phyloP scores from a whole-genome alignment of 2,888 invertebrate species.

The Drosophila niveifrons region DNA sequence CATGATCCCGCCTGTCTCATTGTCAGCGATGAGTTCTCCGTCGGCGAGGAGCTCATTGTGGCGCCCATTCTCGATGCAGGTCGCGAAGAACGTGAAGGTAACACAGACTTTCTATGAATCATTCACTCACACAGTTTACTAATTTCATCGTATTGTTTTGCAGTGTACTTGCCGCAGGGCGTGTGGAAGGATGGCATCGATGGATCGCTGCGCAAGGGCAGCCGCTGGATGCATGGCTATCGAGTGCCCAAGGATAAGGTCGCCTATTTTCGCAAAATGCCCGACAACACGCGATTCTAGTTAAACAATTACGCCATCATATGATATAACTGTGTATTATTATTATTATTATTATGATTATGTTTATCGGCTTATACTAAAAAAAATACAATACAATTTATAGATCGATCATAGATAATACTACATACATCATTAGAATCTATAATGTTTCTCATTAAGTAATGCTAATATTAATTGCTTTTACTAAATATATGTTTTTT shows the following conservation, averaged over 20 bases:
- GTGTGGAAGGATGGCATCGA: slow-evolving; percentile 97
- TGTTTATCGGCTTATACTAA: slow-evolving; percentile 22
- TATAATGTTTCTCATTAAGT: slow-evolving; percentile 2
- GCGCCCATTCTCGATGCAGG: slow-evolving; percentile 93
- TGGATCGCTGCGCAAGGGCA: slow-evolving; percentile 93
- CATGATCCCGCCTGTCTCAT: slow-evolving; percentile 91
- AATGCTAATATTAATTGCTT: slow-evolving; percentile 8
- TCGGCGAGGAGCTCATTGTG: slow-evolving; percentile 95
- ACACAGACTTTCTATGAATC: slow-evolving; percentile 23
- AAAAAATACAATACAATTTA: slow-evolving; percentile 24
- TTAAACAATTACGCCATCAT: slow-evolving; percentile 3
- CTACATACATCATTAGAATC: slow-evolving; percentile 19
- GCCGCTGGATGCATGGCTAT: slow-evolving; percentile 96
- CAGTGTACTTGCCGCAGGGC: slow-evolving; percentile 95
- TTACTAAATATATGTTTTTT: not conserved
- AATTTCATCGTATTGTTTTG: not conserved
- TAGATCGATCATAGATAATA: slow-evolving; percentile 33
- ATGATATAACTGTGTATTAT: slow-evolving; percentile 34
- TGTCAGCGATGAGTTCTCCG: slow-evolving; percentile 94
- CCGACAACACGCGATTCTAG: slow-evolving; percentile 92
- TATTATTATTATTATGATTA: slow-evolving; percentile 18
- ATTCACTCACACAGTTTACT: not conserved
- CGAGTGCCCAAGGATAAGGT: slow-evolving; percentile 92
- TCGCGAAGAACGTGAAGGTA: slow-evolving; percentile 90
- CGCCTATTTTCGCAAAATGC: slow-evolving; percentile 93